Conservation (phyloP, 2,888 invertebrate species). For the Crioceris asparagi region DNA sequence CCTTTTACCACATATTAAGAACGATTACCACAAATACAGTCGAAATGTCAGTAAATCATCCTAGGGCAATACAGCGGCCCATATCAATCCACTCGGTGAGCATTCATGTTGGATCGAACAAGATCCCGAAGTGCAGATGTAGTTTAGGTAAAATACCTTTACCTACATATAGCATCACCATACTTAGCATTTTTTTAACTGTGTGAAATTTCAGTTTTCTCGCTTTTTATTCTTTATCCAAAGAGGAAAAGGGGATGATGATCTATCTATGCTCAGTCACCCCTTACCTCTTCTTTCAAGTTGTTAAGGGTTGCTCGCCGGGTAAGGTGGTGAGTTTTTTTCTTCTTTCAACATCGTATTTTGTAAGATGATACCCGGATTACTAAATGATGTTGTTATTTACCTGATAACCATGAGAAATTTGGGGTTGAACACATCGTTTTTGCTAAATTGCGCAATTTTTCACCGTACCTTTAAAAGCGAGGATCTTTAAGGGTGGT, state of each 20-base stretch:
- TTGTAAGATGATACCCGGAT: constrained; percentile 37
- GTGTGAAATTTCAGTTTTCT: constrained; percentile 36
- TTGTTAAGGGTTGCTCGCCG: constrained; percentile 23
- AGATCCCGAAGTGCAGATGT: too few relatives aligned
- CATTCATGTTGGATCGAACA: too few relatives aligned
- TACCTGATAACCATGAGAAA: constrained; percentile 28
- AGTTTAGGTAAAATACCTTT: too few relatives aligned
- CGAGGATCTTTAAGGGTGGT: constrained; percentile 11
- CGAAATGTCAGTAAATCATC: constrained; percentile 27
- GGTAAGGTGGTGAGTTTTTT: constrained; percentile 20
- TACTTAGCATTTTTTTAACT: constrained; percentile 25
- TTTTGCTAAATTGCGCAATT: constrained; percentile 28
- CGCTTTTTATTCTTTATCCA: constrained; percentile 28
- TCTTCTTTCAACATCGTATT: constrained; percentile 25
- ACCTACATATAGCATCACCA: constrained; percentile 18
- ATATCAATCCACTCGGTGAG: too few relatives aligned
- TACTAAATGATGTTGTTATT: constrained; percentile 32
- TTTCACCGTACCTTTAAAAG: constrained; percentile 17
- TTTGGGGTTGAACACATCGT: constrained; percentile 26
- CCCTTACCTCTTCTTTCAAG: too few relatives aligned
- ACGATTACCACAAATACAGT: constrained; percentile 35
- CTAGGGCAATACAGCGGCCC: too few relatives aligned
- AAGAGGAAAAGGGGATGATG: too few relatives aligned
- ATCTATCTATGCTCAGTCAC: constrained; percentile 20
- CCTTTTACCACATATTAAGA: constrained; percentile 36